Evolutionary conservation across 2,888 invertebrate species (phyloP).

Genomic region (Hirtodrosophila duncani): DNA sequence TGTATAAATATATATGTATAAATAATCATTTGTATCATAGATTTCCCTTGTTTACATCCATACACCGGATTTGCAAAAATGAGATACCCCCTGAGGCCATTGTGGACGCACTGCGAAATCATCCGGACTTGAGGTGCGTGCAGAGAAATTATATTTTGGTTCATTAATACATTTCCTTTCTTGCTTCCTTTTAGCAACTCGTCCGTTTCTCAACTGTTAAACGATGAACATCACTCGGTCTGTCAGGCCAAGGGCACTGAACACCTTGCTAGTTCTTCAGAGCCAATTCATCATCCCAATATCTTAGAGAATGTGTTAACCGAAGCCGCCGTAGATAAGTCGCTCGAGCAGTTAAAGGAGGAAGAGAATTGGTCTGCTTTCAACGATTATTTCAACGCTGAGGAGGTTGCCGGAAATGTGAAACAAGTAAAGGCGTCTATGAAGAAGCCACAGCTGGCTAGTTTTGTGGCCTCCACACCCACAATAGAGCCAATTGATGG

Average conservation of each 20-base stretch:
- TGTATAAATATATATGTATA: neutral
- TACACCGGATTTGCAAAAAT: slow-evolving; percentile 93
- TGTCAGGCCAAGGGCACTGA: slow-evolving; percentile 7
- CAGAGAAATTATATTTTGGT: neutral
- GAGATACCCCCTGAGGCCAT: slow-evolving; percentile 82
- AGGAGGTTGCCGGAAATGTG: neutral
- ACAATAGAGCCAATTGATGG: neutral
- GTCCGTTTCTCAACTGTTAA: slow-evolving; percentile 30
- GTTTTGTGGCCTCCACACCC: neutral
- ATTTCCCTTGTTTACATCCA: slow-evolving; percentile 96
- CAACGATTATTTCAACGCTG: slow-evolving; percentile 1
- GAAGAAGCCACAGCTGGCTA: neutral
- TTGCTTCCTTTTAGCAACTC: slow-evolving; percentile 18
- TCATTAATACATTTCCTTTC: neutral
- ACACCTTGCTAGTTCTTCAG: neutral
- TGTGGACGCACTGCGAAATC: slow-evolving; percentile 76
- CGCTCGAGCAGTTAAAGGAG: neutral
- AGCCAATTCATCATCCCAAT: too few relatives aligned
- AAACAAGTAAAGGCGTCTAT: neutral
- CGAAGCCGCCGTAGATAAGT: neutral
- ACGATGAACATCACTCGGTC: slow-evolving; percentile 4
- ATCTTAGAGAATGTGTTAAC: too few relatives aligned
- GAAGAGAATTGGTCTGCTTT: neutral
- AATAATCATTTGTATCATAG: slow-evolving; percentile 78
- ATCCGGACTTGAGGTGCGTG: slow-evolving; percentile 52